Conservation (phyloP, 2,113 vertebrate genomes). For the Brachypteracias leptosomus region DNA sequence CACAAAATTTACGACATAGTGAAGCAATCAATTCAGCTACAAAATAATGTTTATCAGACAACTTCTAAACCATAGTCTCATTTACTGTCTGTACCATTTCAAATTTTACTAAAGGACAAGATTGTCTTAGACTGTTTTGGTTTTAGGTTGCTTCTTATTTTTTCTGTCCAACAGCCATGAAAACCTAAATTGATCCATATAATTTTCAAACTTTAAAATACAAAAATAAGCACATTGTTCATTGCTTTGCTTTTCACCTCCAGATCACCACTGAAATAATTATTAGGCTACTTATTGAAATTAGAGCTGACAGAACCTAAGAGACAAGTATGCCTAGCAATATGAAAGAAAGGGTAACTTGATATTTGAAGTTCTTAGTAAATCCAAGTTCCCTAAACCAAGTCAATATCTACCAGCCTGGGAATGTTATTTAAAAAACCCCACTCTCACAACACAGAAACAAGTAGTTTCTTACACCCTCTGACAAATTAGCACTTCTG, state of each 20-base stretch:
- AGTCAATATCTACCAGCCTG: background rate
- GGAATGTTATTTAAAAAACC: background rate
- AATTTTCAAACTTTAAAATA: background rate
- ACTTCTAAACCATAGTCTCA: background rate
- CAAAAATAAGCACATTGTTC: accelerated
- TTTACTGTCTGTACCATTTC: background rate
- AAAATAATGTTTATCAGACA: background rate
- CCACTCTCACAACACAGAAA: background rate
- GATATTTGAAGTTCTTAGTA: background rate
- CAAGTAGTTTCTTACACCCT: background rate
- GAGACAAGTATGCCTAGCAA: background rate
- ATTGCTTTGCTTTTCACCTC: background rate
- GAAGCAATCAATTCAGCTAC: background rate
- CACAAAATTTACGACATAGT: background rate
- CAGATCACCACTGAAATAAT: background rate
- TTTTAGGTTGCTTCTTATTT: background rate
- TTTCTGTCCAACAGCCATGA: background rate
- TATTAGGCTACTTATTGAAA: background rate
- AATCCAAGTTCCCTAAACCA: background rate
- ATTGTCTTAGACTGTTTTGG: background rate
- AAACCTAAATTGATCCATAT: background rate
- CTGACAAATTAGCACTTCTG: background rate
- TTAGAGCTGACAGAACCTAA: background rate
- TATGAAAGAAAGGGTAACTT: background rate
- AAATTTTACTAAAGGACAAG: background rate